These are phyloP conservation scores for Achatina immaculata DNA, from an alignment of 1,140 invertebrate genomes.

Conservation along the genomic window DNA sequence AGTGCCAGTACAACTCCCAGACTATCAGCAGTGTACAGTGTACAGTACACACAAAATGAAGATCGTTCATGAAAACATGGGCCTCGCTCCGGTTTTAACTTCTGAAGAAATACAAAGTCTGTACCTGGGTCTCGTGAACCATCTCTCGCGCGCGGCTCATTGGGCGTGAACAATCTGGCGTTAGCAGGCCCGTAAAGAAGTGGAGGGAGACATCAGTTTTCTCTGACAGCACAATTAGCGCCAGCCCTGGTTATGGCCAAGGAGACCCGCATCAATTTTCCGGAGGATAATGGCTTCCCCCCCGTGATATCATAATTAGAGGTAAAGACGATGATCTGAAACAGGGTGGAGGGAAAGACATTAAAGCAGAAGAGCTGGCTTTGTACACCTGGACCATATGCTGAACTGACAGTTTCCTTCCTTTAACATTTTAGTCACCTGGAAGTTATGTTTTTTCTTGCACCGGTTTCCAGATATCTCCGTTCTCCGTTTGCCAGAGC, in stretches of 20 bases:
- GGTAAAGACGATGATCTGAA: background rate
- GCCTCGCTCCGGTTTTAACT: no score
- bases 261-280: conserved; percentile 10
- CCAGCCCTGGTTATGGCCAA: background rate
- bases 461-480: no score
- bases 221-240: conserved; percentile 10
- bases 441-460: no score
- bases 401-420: no score
- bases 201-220: background rate
- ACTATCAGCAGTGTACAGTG: no score
- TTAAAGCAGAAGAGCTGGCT: background rate
- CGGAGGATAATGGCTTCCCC: background rate
- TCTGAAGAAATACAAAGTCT: background rate
- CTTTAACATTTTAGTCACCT: no score
- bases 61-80: no score
- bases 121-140: background rate
- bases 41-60: no score
- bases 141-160: background rate
- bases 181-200: background rate
- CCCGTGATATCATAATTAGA: conserved; percentile 8
- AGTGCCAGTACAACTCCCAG: no score
- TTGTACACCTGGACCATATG: background rate
- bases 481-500: no score
- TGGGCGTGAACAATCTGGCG: conserved; percentile 17
- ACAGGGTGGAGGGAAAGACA: background rate